Evolutionary conservation across 2,888 invertebrate genomes (phyloP).

Genomic region (Archips crataeganus): DNA sequence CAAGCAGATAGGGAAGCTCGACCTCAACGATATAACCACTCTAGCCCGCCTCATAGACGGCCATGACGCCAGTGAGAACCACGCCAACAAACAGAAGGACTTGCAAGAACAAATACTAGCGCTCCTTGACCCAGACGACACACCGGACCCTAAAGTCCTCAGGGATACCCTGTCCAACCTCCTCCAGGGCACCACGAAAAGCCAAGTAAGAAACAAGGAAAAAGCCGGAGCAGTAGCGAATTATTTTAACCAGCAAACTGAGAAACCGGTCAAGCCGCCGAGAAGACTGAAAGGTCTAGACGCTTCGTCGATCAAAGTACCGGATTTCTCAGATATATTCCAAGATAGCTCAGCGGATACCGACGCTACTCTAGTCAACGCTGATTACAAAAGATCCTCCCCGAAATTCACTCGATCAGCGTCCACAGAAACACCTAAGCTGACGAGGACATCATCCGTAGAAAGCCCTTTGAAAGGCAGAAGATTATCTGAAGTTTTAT

Average conservation of each 20-base stretch:
- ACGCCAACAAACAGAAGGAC: conserved; percentile 63
- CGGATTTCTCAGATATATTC: conserved; percentile 60
- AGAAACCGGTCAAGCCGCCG: conserved; percentile 51
- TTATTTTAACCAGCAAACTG: conserved; percentile 43
- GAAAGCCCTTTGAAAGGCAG: conserved; percentile 51
- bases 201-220: conserved; percentile 49
- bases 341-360: conserved; percentile 68
- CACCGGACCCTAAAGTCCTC: conserved; percentile 65
- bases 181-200: conserved; percentile 64
- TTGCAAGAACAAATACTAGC: conserved; percentile 76
- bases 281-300: conserved; percentile 73
- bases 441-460: conserved; percentile 14
- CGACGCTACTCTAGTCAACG: conserved; percentile 62
- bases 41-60: conserved; percentile 75
- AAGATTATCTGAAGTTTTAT: conserved; percentile 60
- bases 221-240: not conserved
- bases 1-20: conserved; percentile 73
- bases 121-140: conserved; percentile 70
- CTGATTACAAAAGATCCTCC: conserved; percentile 42
- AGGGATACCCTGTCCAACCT: conserved; percentile 67
- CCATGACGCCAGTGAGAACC: conserved; percentile 58
- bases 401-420: conserved; percentile 41
- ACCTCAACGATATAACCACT: conserved; percentile 73
- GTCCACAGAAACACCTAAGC: conserved; percentile 48
- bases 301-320: conserved; percentile 55